phyloP scores from a whole-genome alignment of 2,888 invertebrate genomes.

The Lasioglossum leucozonium region DNA sequence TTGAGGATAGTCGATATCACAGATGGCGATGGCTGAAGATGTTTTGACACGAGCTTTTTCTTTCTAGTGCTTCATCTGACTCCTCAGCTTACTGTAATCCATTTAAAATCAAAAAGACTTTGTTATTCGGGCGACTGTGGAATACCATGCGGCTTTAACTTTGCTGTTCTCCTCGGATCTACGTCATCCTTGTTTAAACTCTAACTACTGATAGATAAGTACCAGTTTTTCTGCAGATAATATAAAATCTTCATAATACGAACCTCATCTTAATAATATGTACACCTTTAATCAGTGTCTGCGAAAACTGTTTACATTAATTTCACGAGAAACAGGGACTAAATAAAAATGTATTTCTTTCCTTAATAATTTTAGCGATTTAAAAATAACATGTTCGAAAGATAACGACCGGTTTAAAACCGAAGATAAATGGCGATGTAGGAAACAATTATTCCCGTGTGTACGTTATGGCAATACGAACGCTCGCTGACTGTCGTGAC shows the following conservation, averaged over 20 bases:
- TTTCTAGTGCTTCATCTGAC: background rate
- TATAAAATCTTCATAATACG: background rate
- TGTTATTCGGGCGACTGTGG: background rate
- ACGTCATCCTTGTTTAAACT: background rate
- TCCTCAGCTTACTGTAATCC: slow-evolving; percentile 1
- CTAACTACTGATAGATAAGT: background rate
- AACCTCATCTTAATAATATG: too few species aligned
- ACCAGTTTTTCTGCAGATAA: background rate
- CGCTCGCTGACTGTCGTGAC: background rate
- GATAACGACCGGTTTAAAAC: background rate
- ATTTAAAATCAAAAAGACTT: background rate
- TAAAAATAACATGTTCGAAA: background rate
- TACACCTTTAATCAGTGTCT: too few species aligned
- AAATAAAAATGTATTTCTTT: background rate
- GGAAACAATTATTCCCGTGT: background rate
- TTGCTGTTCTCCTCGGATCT: background rate
- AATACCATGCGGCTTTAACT: background rate
- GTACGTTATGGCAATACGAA: background rate
- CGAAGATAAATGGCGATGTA: background rate
- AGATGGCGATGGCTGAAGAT: background rate
- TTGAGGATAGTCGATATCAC: background rate
- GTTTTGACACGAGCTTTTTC: background rate
- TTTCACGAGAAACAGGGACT: background rate
- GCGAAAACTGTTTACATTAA: background rate
- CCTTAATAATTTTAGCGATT: background rate